Conservation (phyloP, 2,797 vertebrate genomes). For the Siniperca obscura region DNA sequence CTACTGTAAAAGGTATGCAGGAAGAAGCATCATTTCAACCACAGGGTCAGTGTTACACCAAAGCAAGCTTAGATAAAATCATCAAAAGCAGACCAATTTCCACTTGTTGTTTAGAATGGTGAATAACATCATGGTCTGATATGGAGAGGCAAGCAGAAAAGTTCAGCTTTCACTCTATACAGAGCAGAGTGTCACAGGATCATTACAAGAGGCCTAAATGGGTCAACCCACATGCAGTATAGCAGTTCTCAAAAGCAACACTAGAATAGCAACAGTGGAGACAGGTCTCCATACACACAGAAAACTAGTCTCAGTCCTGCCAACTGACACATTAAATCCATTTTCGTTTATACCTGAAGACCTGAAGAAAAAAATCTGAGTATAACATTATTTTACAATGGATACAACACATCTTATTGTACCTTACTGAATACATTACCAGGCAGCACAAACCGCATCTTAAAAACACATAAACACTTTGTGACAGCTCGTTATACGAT, state of each 20-base stretch:
- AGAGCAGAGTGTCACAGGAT: not conserved
- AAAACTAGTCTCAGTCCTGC: not conserved
- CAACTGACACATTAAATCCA: not conserved
- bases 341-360: not conserved
- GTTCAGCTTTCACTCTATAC: not conserved
- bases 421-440: not conserved
- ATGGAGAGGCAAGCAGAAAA: not conserved
- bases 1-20: not conserved
- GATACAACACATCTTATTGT: constrained; percentile 8
- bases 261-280: not conserved
- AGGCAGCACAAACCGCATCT: constrained; percentile 10
- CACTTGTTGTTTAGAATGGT: not conserved
- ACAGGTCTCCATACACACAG: not conserved
- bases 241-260: constrained; percentile 14
- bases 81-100: not conserved
- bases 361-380: not conserved
- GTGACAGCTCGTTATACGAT: constrained; percentile 6
- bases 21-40: not conserved
- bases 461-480: constrained; percentile 1
- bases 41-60: not conserved
- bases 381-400: not conserved
- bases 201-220: not conserved
- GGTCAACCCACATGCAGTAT: not conserved
- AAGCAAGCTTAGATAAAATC: not conserved
- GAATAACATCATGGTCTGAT: not conserved